Conservation (phyloP, 2,113 vertebrate species). For the Ictidomys tridecemlineatus region DNA sequence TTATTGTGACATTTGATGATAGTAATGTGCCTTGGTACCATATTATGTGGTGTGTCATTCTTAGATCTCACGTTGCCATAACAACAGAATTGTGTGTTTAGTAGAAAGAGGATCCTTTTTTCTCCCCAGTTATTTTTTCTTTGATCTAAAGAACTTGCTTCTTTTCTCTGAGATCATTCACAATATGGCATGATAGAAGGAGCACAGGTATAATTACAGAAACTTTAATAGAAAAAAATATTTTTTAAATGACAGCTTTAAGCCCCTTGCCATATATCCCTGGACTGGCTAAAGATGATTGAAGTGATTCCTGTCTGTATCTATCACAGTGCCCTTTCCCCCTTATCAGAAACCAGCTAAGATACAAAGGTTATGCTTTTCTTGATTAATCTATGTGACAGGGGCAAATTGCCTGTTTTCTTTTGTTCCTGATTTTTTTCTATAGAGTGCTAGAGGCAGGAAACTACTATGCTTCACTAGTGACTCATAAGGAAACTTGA, state of each 20-base stretch:
- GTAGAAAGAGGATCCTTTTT: conserved; percentile 54
- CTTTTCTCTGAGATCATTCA: conserved; percentile 71
- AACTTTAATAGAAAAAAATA: conserved; percentile 47
- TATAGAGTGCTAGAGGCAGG: conserved; percentile 62
- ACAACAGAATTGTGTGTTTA: conserved; percentile 66
- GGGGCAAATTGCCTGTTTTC: conserved; percentile 71
- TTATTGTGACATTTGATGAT: conserved; percentile 64
- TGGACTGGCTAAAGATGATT: conserved; percentile 67
- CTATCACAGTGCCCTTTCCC: conserved; percentile 71
- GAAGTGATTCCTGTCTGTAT: conserved; percentile 59
- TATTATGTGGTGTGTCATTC: conserved; percentile 67
- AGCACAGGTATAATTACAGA: conserved; percentile 75
- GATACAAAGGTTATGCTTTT: conserved; percentile 72
- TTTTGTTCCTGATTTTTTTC: conserved; percentile 49
- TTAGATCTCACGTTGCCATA: conserved; percentile 75
- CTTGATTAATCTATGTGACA: conserved; percentile 78
- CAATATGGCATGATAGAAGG: conserved; percentile 41
- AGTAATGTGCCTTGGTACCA: conserved; percentile 47
- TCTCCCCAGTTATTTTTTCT: conserved; percentile 59
- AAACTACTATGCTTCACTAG: conserved; percentile 72
- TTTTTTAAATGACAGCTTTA: conserved; percentile 70
- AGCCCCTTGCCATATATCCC: conserved; percentile 36
- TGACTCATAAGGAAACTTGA: conserved; percentile 75
- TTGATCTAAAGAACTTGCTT: conserved; percentile 70
- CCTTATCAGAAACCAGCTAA: conserved; percentile 69